These are phyloP conservation scores for Aurelia sp. DNA, from an alignment of 30 jellyfish, hydroid and myxozoan species.

Conservation along the genomic window DNA sequence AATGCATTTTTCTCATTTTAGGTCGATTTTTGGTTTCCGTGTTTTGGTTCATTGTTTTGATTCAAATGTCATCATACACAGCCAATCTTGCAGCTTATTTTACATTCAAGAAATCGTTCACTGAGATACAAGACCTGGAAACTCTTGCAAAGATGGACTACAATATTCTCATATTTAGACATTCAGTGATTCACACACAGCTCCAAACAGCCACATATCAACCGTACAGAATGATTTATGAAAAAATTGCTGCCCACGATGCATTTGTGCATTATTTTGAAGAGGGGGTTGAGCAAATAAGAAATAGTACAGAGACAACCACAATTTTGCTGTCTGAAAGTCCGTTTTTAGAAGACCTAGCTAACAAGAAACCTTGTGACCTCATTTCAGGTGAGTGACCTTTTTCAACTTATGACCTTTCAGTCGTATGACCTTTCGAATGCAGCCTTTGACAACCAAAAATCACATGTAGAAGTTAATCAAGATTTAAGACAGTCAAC, in stretches of 20 bases:
- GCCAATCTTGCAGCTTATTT: conserved; percentile 56
- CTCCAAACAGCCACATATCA: conserved; percentile 38
- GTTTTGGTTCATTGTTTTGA: conserved; percentile 45
- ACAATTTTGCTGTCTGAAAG: conserved; percentile 46
- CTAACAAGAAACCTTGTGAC: conserved; percentile 52
- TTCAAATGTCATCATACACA: conserved; percentile 50
- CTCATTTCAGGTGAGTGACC: conserved; percentile 36
- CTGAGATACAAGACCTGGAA: conserved; percentile 38
- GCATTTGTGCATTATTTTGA: conserved; percentile 36
- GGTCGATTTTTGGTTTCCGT: conserved; percentile 24
- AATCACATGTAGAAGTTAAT: no score
- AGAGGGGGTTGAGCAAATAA: conserved; percentile 26
- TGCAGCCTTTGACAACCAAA: no score
- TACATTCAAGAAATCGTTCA: conserved; percentile 31
- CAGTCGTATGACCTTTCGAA: no score
- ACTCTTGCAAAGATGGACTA: conserved; percentile 52
- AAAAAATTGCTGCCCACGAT: conserved; percentile 33
- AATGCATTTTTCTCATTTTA: neutral
- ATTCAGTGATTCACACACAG: conserved; percentile 46
- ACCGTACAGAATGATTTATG: conserved; percentile 37
- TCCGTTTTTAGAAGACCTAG: conserved; percentile 42
- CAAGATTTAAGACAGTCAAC: no score
- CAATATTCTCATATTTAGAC: conserved; percentile 30
- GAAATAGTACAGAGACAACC: conserved; percentile 39
- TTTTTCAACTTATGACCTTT: no score